Evolutionary conservation across 2,113 vertebrate genomes (phyloP).

Genomic region (Ahaetulla prasina): DNA sequence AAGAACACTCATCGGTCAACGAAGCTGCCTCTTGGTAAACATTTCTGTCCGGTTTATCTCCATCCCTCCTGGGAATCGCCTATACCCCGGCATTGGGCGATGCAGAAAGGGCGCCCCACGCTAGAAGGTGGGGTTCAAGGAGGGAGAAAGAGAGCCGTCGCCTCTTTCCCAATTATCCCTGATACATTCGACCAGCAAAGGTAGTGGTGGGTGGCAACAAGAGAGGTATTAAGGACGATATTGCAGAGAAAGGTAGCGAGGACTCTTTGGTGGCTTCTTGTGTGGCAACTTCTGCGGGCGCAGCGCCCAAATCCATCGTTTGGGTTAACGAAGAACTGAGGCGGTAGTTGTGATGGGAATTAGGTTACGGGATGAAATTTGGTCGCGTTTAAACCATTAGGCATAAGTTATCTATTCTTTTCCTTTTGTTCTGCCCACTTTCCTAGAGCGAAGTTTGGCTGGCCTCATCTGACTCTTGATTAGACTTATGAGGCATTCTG

Average conservation of each 20-base stretch:
- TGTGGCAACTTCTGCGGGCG: neutral
- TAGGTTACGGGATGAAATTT: no score
- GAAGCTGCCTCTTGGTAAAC: neutral
- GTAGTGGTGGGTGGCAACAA: no score
- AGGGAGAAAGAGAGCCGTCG: neutral
- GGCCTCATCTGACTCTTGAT: neutral
- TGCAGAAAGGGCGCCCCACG: no score
- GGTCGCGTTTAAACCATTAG: neutral
- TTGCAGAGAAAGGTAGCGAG: neutral
- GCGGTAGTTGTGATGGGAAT: neutral
- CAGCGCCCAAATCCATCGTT: neutral
- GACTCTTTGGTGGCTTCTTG: neutral
- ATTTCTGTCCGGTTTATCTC: neutral
- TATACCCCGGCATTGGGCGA: neutral
- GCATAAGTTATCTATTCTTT: neutral
- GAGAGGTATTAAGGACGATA: neutral
- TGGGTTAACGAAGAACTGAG: neutral
- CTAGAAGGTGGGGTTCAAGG: neutral
- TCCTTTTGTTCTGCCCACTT: neutral
- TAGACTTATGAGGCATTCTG: no score
- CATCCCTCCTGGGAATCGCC: neutral
- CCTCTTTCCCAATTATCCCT: neutral
- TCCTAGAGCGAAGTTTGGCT: no score
- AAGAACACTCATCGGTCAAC: neutral
- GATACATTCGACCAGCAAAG: neutral